Evolutionary conservation across 2,888 invertebrate species (phyloP).

Genomic region (Pyrgus malvae): DNA sequence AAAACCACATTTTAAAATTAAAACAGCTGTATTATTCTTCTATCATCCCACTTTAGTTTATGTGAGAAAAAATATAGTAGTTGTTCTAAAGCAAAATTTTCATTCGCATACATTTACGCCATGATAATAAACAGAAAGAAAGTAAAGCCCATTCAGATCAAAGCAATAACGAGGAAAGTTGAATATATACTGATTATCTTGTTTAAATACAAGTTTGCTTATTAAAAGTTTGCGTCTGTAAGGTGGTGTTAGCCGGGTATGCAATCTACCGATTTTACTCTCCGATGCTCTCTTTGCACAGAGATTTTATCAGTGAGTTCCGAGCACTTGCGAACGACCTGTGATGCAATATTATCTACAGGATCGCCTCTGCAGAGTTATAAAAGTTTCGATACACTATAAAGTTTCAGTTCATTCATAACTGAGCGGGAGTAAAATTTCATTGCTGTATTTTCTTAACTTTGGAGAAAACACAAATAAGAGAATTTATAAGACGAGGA

Average conservation of each 20-base stretch:
- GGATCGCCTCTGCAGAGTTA: slow-evolving; percentile 1
- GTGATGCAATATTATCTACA: slow-evolving; percentile 12
- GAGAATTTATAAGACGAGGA: too few species aligned
- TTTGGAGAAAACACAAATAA: slow-evolving; percentile 44
- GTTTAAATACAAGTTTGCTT: slow-evolving; percentile 64
- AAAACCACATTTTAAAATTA: too few species aligned
- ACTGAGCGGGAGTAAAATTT: not conserved
- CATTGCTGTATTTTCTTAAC: not conserved
- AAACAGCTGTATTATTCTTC: too few species aligned
- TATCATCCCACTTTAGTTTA: too few species aligned
- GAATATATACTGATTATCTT: slow-evolving; percentile 51
- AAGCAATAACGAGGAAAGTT: slow-evolving; percentile 24
- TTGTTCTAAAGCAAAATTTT: too few species aligned
- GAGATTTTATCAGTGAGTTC: slow-evolving; percentile 34
- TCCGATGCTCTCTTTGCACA: slow-evolving; percentile 47
- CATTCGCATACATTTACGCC: not conserved
- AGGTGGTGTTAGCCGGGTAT: slow-evolving; percentile 41
- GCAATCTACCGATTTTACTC: slow-evolving; percentile 55
- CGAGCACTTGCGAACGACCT: slow-evolving; percentile 5
- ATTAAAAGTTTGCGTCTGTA: slow-evolving; percentile 66
- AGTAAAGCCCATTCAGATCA: slow-evolving; percentile 4
- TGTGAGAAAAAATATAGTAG: too few species aligned
- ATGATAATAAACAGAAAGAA: not conserved
- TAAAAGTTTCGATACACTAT: slow-evolving; percentile 8
- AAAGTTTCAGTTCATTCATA: slow-evolving; percentile 5